phyloP scores from a whole-genome alignment of 2,888 invertebrate genomes.

The Ophion slaviceki region DNA sequence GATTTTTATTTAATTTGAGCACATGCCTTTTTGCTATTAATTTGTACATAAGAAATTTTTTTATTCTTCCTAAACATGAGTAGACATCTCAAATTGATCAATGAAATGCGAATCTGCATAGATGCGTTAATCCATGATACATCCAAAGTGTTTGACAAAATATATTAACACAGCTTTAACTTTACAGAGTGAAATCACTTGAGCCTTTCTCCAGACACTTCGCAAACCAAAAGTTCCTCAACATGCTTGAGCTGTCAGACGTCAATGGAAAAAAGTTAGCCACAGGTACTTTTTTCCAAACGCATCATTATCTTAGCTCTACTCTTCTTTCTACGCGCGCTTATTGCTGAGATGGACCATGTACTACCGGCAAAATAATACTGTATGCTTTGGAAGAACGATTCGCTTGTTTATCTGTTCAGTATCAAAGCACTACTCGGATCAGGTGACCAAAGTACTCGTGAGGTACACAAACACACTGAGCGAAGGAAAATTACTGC shows the following conservation, averaged over 20 bases:
- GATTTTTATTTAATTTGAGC: background rate
- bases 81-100: background rate
- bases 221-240: slow-evolving; percentile 90
- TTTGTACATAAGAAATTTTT: background rate
- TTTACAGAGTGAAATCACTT: slow-evolving; percentile 90
- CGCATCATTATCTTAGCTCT: background rate
- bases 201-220: slow-evolving; percentile 97
- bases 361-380: background rate
- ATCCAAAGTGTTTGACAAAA: background rate
- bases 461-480: slow-evolving; percentile 92
- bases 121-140: background rate
- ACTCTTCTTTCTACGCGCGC: background rate
- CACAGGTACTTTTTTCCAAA: slow-evolving; percentile 84
- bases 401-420: slow-evolving; percentile 57
- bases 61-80: too few species aligned
- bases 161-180: slow-evolving; percentile 60
- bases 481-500: slow-evolving; percentile 89
- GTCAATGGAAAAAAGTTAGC: slow-evolving; percentile 88
- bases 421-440: slow-evolving; percentile 90
- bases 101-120: background rate
- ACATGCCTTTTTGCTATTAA: slow-evolving; percentile 61
- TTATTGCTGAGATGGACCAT: background rate
- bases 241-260: slow-evolving; percentile 90
- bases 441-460: slow-evolving; percentile 89
- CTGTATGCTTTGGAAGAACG: background rate